A percentile compares a stretch with the other conserved stretches of the same genome.
phyloP scores from a whole-genome alignment of 1,140 invertebrate genomes.

The Frieseomelitta varia region DNA sequence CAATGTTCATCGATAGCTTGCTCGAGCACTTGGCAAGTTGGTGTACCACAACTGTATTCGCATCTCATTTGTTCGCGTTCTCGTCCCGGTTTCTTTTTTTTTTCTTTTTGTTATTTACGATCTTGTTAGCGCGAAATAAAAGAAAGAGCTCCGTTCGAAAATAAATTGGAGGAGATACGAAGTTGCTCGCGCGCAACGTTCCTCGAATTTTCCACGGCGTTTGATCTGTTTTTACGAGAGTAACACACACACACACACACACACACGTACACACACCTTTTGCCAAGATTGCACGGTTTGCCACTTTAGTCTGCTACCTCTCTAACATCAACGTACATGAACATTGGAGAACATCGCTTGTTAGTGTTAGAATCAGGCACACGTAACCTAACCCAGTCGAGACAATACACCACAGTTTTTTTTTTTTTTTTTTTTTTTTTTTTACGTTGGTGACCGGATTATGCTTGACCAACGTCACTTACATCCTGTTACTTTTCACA shows the following conservation, averaged over 20 bases:
- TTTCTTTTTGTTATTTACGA: not conserved
- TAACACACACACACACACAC: slow-evolving; percentile 46
- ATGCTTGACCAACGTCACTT: not conserved
- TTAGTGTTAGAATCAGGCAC: not conserved
- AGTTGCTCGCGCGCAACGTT: not conserved
- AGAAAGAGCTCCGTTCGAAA: not conserved
- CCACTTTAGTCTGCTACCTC: slow-evolving; percentile 79
- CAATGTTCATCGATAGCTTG: not conserved
- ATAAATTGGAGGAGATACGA: slow-evolving; percentile 1
- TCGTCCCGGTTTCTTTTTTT: no score
- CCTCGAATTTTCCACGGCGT: slow-evolving; percentile 11
- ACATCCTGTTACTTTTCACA: not conserved
- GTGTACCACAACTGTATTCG: not conserved
- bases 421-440: no score
- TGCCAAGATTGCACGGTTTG: slow-evolving; percentile 57
- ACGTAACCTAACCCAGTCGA: not conserved
- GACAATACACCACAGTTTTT: no score
- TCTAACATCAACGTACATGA: slow-evolving; percentile 41
- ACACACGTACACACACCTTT: slow-evolving; percentile 46
- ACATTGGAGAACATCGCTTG: slow-evolving; percentile 30
- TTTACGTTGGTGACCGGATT: not conserved
- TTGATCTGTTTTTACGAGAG: not conserved
- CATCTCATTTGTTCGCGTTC: not conserved
- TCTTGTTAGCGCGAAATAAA: not conserved
- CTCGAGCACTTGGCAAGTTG: slow-evolving; percentile 9